These are phyloP conservation scores for Drosophila paulistorum DNA, from an alignment of 1,140 invertebrate genomes.

Conservation along the genomic window DNA sequence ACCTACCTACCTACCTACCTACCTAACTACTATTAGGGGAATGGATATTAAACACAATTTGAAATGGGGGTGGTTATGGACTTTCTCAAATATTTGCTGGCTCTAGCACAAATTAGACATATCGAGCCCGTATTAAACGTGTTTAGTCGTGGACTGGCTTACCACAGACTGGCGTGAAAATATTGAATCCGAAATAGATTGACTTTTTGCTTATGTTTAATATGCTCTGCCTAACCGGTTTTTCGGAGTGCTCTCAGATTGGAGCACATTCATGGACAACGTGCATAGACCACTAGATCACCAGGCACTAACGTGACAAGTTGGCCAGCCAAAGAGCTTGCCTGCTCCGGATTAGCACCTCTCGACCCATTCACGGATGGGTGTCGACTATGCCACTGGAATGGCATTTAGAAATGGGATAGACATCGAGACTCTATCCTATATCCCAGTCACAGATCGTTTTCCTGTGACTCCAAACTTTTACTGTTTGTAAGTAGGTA, in stretches of 20 bases:
- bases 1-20: too few species aligned
- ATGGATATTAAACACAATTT: not conserved
- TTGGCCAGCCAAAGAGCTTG: not conserved
- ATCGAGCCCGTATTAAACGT: constrained; percentile 33
- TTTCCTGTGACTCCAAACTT: constrained; percentile 33
- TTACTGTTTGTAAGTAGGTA: constrained; percentile 59
- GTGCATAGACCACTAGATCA: constrained; percentile 20
- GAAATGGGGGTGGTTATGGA: not conserved
- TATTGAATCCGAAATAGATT: constrained; percentile 35
- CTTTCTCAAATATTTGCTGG: constrained; percentile 49
- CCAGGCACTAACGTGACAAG: constrained; percentile 15
- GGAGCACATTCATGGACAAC: constrained; percentile 9
- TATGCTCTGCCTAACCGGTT: constrained; percentile 22
- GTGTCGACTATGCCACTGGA: not conserved
- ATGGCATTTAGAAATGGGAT: constrained; percentile 41
- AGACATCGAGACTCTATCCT: constrained; percentile 27
- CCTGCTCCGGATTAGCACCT: constrained; percentile 51
- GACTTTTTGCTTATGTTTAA: constrained; percentile 16
- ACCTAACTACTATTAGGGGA: too few species aligned
- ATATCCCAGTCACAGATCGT: not conserved
- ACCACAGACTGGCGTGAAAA: constrained; percentile 57
- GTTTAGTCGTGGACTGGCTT: constrained; percentile 23
- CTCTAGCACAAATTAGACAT: constrained; percentile 36
- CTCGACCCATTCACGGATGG: constrained; percentile 26
- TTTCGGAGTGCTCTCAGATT: not conserved